Base-by-base conservation (phyloP, 2,888 invertebrate species). In the Bombylius major region DNA sequence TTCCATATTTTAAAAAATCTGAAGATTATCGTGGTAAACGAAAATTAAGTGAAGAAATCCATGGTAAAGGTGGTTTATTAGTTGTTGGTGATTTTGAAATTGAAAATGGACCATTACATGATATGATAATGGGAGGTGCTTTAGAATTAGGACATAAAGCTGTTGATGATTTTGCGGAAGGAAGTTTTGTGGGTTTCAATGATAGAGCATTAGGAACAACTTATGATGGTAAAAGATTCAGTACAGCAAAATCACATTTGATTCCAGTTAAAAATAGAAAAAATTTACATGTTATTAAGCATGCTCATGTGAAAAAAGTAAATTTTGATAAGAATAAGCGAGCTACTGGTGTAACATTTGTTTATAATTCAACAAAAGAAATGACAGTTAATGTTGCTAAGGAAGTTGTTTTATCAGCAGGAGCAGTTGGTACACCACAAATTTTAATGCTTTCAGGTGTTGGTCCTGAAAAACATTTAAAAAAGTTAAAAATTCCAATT, bases 241-340 rank as follows among this genome's bases (percentile, higher is more conserved):
- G 87, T 67, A 81, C 87, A 0, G 86, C 84, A 6, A 86, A 83
- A 67, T 86, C 84, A 0, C 87, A 83, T 66, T 71, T 90, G 69
- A 73, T 58, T 69, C 76, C 76, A 8, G 69, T 72, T 0, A 73
- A 77, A 44, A 63, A 77, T 13, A 69, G 82, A 5, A 65, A 70
- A 7, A 86, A 86, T 68, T 66, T 86, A 1, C 76, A 78, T 58
- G 75, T 85, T 0, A 75, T 81, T 14, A 79, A 79, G 59, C 73
- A 79, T 47, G 75, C 82, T 0, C 72, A 75, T 46, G 84, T 78
- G 0, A 78, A 76, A 5, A 77, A 76, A 62, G 67, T 85, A 1
- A 66, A 79, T 5, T 71, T 84, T 34, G 74, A 81, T 55, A 65
- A 64, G 0, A 61, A 65, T 0, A 69, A 73, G 54, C 76, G 73